These are phyloP conservation scores for Molossus molossus DNA, from an alignment of 2,797 vertebrate genomes.

Conservation along the genomic window DNA sequence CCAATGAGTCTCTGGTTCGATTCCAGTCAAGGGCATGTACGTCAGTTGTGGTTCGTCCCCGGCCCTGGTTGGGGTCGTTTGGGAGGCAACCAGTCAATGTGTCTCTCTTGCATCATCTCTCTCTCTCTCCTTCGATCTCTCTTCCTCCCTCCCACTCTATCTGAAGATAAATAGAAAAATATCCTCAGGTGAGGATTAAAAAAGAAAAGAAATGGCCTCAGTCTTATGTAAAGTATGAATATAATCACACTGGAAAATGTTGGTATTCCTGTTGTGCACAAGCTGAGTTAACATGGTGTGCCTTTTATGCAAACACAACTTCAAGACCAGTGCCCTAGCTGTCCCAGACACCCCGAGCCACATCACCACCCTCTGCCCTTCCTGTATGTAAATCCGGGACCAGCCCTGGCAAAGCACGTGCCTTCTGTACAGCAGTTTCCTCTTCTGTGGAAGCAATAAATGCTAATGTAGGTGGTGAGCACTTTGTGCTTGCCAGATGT, in stretches of 20 bases:
- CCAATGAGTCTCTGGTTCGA: too few relatives aligned
- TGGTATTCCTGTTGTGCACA: not conserved
- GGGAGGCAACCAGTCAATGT: too few relatives aligned
- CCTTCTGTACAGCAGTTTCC: not conserved
- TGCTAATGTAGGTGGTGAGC: not conserved
- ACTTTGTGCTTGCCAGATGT: not conserved
- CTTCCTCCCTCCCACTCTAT: too few relatives aligned
- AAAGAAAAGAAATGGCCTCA: not conserved
- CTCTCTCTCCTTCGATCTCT: too few relatives aligned
- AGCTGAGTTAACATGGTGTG: not conserved
- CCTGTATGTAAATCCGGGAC: not conserved
- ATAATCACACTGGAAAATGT: not conserved
- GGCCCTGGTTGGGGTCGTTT: too few relatives aligned
- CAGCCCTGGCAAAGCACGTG: not conserved
- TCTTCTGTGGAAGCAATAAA: constrained; percentile 13
- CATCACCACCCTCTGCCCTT: not conserved
- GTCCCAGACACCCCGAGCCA: not conserved
- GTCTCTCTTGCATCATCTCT: too few relatives aligned
- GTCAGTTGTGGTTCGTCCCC: too few relatives aligned
- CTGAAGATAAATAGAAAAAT: too few relatives aligned
- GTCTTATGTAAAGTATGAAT: not conserved
- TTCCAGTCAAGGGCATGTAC: too few relatives aligned
- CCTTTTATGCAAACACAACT: not conserved
- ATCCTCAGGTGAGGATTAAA: too few relatives aligned
- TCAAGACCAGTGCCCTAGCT: not conserved